phyloP scores from a whole-genome alignment of 2,797 vertebrate genomes.

The Epinephelus malabaricus region DNA sequence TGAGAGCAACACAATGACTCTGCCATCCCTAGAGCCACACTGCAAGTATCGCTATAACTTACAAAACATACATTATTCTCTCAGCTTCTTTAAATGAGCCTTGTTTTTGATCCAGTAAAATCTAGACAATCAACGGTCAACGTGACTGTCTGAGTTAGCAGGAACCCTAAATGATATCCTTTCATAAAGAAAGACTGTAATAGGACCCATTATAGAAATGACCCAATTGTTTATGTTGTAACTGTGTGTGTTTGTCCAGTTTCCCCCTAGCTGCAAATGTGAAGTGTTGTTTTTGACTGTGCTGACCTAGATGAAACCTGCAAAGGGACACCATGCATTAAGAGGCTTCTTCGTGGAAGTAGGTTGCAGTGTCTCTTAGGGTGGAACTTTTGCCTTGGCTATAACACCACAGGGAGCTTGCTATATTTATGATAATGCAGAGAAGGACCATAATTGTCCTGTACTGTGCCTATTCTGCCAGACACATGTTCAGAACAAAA shows the following conservation, averaged over 20 bases:
- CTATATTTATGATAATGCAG: slow-evolving; percentile 55
- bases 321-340: slow-evolving; percentile 37
- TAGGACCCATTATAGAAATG: slow-evolving; percentile 16
- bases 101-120: background rate
- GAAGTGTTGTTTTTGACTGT: slow-evolving; percentile 48
- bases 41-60: background rate
- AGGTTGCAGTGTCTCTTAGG: slow-evolving; percentile 66
- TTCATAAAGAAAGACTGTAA: background rate
- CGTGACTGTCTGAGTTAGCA: background rate
- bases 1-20: background rate
- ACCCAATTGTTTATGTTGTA: slow-evolving; percentile 16
- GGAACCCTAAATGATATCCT: background rate
- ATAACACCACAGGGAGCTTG: slow-evolving; percentile 54
- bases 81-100: background rate
- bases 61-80: background rate
- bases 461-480: slow-evolving; percentile 58
- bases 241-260: slow-evolving; percentile 24
- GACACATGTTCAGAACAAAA: slow-evolving; percentile 40
- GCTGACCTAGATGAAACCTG: slow-evolving; percentile 71
- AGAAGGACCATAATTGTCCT: slow-evolving; percentile 41
- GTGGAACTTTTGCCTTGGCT: slow-evolving; percentile 36
- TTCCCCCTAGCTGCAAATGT: slow-evolving; percentile 27
- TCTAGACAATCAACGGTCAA: background rate
- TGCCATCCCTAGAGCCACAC: background rate
- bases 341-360: slow-evolving; percentile 58